These are phyloP conservation scores for Cercocebus atys DNA, from an alignment of 2,113 vertebrate species.

Conservation along the genomic window DNA sequence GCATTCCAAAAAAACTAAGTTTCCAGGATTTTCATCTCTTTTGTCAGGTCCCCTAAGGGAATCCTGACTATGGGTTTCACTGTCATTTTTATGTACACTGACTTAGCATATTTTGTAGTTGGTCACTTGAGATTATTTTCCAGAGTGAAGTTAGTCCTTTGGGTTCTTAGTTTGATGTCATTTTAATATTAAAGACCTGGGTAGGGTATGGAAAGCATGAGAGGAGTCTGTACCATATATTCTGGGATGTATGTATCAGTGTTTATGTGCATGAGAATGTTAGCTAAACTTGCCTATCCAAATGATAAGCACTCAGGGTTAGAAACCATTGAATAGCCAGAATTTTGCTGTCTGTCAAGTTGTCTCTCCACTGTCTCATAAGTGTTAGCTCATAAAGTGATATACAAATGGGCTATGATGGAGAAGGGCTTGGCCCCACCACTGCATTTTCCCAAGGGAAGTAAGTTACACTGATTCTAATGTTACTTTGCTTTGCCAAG, in stretches of 20 bases:
- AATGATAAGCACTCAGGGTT: background rate
- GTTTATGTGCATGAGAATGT: background rate
- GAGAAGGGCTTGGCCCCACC: background rate
- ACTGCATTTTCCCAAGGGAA: background rate
- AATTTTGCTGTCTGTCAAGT: background rate
- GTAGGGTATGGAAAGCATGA: background rate
- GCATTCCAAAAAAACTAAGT: background rate
- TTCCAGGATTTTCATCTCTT: background rate
- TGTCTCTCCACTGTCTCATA: background rate
- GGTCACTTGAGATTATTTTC: background rate
- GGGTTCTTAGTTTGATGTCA: background rate
- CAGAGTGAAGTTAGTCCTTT: background rate
- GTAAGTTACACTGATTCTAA: background rate
- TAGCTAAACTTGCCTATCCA: background rate
- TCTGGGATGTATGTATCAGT: background rate
- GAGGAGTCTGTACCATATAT: background rate
- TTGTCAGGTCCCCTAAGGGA: background rate
- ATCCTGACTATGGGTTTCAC: background rate
- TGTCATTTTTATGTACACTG: background rate
- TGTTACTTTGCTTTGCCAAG: slow-evolving; percentile 11
- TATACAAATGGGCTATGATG: slow-evolving; percentile 10
- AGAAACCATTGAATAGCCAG: background rate
- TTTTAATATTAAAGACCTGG: background rate
- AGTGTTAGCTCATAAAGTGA: background rate
- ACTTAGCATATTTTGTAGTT: background rate